A percentile compares a stretch with the other conserved stretches of the same genome.
Evolutionary conservation across 2,888 invertebrate genomes (phyloP).

Genomic region (Theodoxus fluviatilis): DNA sequence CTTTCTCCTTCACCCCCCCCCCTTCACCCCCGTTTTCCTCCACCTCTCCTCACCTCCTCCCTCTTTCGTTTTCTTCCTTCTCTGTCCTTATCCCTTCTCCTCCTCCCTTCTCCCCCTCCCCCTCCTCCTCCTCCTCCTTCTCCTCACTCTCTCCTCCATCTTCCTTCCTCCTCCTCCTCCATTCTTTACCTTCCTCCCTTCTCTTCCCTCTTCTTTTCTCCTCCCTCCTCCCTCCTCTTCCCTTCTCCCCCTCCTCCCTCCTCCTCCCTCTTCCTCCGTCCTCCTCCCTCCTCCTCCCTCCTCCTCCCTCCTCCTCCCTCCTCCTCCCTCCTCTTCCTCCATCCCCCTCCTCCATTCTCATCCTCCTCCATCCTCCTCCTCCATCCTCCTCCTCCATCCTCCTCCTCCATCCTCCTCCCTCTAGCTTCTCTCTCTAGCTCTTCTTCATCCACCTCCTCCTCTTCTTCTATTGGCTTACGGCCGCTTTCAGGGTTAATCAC

Average conservation of each 20-base stretch:
- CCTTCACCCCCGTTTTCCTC: neutral
- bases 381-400: neutral
- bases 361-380: neutral
- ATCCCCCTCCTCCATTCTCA: neutral
- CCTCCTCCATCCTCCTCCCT: neutral
- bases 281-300: conserved; percentile 2
- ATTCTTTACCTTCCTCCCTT: neutral
- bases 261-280: neutral
- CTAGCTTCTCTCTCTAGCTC: too few species aligned
- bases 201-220: neutral
- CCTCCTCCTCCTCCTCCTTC: neutral
- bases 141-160: neutral
- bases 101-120: neutral
- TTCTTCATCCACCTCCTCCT: too few species aligned
- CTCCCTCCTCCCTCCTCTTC: neutral
- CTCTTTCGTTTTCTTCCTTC: neutral
- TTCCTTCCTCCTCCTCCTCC: neutral
- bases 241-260: neutral
- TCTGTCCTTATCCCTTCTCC: neutral
- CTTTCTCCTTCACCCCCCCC: neutral
- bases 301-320: conserved; percentile 18
- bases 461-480: too few species aligned
- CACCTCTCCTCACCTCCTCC: neutral
- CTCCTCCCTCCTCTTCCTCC: conserved; percentile 14
- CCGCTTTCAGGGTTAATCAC: too few species aligned